Conservation (phyloP, 2,113 vertebrate genomes). For the Enhydra lutris region DNA sequence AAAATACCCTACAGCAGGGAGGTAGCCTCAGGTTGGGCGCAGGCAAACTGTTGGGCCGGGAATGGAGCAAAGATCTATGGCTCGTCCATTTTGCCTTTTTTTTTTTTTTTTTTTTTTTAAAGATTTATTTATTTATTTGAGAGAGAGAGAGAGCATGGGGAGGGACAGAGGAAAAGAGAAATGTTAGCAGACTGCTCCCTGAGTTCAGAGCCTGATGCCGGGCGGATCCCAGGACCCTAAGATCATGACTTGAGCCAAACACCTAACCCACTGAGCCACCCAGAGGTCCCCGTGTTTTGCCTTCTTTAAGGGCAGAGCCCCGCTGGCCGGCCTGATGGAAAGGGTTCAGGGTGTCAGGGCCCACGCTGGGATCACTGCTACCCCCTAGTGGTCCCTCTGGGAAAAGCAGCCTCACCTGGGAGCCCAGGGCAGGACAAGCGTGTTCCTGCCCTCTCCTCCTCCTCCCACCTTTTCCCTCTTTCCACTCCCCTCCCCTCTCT, state of each 20-base stretch:
- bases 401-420: background rate
- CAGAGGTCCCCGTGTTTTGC: background rate
- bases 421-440: fast-evolving
- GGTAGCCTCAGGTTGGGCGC: background rate
- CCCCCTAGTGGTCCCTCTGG: background rate
- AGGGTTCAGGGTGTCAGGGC: background rate
- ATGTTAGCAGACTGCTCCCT: background rate
- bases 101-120: background rate
- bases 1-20: background rate
- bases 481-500: background rate
- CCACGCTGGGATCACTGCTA: background rate
- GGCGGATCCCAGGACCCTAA: background rate
- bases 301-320: background rate
- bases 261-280: background rate
- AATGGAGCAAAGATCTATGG: background rate
- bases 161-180: background rate
- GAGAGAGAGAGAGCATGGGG: too few species aligned
- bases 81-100: background rate
- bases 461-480: too few species aligned
- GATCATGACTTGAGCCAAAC: background rate
- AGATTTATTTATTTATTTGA: background rate
- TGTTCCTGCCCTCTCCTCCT: background rate
- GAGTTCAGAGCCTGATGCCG: background rate
- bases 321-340: background rate
- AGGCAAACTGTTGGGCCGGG: background rate